phyloP scores from a whole-genome alignment of 2,113 vertebrate genomes.

The Saguinus imperator region DNA sequence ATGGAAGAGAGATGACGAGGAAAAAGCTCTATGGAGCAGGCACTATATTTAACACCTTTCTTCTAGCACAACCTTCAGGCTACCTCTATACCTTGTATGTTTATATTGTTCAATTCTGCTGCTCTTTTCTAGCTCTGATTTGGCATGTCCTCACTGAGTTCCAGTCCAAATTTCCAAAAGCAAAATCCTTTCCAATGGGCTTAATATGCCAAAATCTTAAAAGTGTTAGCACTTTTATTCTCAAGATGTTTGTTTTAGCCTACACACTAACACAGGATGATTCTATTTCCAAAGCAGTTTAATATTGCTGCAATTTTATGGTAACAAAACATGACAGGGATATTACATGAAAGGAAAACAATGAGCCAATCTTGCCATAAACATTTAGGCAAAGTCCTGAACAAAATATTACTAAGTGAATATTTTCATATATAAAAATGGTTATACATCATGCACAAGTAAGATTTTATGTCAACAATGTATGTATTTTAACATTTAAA shows the following conservation, averaged over 20 bases:
- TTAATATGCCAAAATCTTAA: not conserved
- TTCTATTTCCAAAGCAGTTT: not conserved
- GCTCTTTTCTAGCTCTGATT: not conserved
- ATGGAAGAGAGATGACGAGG: not conserved
- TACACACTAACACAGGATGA: not conserved
- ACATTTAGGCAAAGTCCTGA: not conserved
- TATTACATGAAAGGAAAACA: not conserved
- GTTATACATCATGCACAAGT: not conserved
- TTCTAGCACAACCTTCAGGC: not conserved
- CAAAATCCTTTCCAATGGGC: not conserved
- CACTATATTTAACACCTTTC: not conserved
- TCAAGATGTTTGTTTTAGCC: not conserved
- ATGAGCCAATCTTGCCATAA: not conserved
- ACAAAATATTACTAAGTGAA: not conserved
- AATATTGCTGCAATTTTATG: not conserved
- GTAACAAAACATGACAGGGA: not conserved
- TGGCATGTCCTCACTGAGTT: not conserved
- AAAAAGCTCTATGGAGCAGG: not conserved
- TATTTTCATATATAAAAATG: not conserved
- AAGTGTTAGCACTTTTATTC: not conserved
- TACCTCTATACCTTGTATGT: not conserved
- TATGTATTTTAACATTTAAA: not conserved
- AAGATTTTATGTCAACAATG: not conserved
- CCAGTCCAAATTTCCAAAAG: no score
- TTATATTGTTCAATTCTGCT: not conserved